These are phyloP conservation scores for Stictonetta naevosa DNA, from an alignment of 2,113 vertebrate species.

Conservation along the genomic window DNA sequence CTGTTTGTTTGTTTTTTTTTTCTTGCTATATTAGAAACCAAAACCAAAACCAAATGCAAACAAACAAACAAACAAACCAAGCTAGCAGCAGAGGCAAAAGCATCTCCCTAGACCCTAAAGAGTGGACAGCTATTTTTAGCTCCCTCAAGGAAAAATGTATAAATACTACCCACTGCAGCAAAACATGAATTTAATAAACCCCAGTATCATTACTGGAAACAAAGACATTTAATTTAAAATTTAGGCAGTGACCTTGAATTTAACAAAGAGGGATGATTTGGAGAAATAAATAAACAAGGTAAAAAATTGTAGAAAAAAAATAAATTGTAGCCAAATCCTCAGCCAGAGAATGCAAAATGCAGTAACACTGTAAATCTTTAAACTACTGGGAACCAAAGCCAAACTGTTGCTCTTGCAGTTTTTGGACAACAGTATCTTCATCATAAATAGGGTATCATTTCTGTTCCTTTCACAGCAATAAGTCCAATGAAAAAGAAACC, in stretches of 20 bases:
- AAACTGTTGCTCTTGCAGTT: neutral
- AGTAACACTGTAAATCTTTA: neutral
- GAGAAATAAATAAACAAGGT: neutral
- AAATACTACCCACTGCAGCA: constrained; percentile 3
- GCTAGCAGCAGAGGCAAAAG: neutral
- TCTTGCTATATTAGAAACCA: neutral
- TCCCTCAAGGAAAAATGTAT: constrained; percentile 10
- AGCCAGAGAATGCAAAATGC: neutral
- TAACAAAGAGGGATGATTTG: neutral
- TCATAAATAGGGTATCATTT: neutral
- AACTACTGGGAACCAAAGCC: neutral
- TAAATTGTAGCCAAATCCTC: neutral
- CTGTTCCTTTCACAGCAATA: neutral
- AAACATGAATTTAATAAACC: constrained; percentile 39
- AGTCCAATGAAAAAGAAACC: neutral
- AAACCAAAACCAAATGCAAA: no score
- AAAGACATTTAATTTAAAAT: constrained; percentile 44
- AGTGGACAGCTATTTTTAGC: constrained; percentile 37
- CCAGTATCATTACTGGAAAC: constrained; percentile 24
- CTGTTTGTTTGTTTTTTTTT: neutral
- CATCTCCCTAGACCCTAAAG: neutral
- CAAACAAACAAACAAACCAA: neutral
- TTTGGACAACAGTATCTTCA: neutral
- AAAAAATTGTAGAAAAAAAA: neutral
- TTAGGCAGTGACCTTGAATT: neutral